Evolutionary conservation across 2,113 vertebrate species (phyloP).

Genomic region (Donacobius atricapilla): DNA sequence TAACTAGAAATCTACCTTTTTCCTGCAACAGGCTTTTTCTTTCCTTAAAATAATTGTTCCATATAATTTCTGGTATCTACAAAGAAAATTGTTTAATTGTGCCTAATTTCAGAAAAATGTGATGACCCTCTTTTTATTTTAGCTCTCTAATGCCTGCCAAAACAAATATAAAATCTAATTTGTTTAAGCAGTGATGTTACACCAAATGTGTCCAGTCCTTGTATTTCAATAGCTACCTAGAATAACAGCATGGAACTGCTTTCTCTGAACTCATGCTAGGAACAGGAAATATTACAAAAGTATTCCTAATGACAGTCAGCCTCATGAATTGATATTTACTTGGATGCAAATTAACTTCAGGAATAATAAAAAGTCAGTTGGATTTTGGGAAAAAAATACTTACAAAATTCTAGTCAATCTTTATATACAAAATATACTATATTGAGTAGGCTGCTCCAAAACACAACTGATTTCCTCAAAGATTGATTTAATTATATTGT

Average conservation of each 20-base stretch:
- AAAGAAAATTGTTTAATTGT: background rate
- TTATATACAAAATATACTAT: background rate
- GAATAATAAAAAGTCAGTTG: background rate
- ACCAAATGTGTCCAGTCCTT: background rate
- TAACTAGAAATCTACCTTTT: background rate
- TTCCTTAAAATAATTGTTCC: background rate
- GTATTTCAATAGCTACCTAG: constrained; percentile 2
- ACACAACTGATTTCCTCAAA: constrained; percentile 24
- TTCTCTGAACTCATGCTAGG: background rate
- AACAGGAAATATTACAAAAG: background rate
- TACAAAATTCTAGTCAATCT: background rate
- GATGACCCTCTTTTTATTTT: background rate
- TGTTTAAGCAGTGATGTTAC: background rate
- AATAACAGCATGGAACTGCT: background rate
- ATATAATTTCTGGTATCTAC: background rate
- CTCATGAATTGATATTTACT: background rate
- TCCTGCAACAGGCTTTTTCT: background rate
- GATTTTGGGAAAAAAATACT: background rate
- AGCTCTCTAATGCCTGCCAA: background rate
- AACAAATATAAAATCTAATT: background rate
- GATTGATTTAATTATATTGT: constrained; percentile 2
- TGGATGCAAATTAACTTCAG: background rate
- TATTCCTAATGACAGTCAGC: background rate
- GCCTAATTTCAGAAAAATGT: background rate
- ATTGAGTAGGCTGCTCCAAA: constrained; percentile 8